phyloP scores from a whole-genome alignment of 2,888 invertebrate species.

The Lomographa bimaculata region DNA sequence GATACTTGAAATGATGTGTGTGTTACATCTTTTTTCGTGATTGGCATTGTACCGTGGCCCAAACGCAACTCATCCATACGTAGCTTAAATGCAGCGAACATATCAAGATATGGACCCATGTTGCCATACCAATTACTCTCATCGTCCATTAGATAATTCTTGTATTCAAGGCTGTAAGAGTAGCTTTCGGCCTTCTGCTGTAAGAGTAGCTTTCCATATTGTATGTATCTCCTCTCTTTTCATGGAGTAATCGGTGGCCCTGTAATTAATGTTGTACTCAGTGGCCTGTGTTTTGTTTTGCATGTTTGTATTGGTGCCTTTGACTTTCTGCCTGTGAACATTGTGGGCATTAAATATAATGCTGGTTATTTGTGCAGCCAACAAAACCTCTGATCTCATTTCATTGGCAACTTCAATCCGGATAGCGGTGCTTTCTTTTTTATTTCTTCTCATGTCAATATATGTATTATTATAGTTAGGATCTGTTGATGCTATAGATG shows the following conservation, averaged over 20 bases:
- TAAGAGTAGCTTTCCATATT: too few relatives aligned
- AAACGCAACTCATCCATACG: constrained; percentile 8
- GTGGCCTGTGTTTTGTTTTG: neutral
- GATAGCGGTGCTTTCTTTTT: too few relatives aligned
- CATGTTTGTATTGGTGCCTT: neutral
- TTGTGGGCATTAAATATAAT: neutral
- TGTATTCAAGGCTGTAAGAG: too few relatives aligned
- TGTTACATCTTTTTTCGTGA: constrained; percentile 3
- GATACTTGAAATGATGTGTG: constrained; percentile 2
- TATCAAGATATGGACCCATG: constrained; percentile 6
- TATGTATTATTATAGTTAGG: too few relatives aligned
- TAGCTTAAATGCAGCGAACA: neutral
- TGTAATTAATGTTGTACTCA: neutral
- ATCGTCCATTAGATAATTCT: neutral
- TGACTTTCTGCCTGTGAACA: neutral
- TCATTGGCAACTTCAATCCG: too few relatives aligned
- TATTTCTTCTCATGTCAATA: too few relatives aligned
- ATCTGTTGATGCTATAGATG: too few relatives aligned
- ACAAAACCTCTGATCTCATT: too few relatives aligned
- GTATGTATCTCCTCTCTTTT: too few relatives aligned
- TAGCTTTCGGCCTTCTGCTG: too few relatives aligned
- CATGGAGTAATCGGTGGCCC: neutral
- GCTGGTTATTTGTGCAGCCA: neutral
- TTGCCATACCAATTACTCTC: constrained; percentile 8
- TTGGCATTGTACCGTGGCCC: constrained; percentile 1